phyloP scores from a whole-genome alignment of 2,113 vertebrate species.

The Rostratula benghalensis region DNA sequence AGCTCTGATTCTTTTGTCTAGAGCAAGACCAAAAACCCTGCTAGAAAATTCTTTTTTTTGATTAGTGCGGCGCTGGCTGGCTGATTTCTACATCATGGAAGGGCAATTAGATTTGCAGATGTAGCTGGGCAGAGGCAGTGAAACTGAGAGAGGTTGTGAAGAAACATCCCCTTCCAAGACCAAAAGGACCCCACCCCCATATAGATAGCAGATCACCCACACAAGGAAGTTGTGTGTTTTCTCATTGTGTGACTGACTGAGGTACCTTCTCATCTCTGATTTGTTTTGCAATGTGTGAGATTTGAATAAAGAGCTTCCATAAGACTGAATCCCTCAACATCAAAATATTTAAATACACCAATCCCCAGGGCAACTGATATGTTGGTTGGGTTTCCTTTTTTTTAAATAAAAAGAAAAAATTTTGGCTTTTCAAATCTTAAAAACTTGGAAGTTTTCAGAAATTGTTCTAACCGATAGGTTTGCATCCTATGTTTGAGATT shows the following conservation, averaged over 20 bases:
- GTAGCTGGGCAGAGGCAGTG: neutral
- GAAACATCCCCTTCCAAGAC: neutral
- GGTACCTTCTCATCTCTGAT: neutral
- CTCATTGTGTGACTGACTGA: neutral
- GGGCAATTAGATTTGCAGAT: neutral
- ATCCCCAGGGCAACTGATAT: no score
- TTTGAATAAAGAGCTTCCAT: neutral
- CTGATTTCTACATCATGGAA: neutral
- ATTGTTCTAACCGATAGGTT: fast-evolving
- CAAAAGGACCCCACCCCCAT: neutral
- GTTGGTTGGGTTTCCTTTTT: neutral
- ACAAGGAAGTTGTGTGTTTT: fast-evolving
- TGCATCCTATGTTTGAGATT: neutral
- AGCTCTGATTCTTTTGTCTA: neutral
- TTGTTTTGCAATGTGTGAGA: neutral
- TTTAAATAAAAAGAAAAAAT: neutral
- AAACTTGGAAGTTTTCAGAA: neutral
- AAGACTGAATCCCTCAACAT: neutral
- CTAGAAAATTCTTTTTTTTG: neutral
- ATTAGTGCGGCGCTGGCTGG: neutral
- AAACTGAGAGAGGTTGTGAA: neutral
- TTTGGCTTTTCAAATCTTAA: neutral
- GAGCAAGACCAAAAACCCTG: neutral
- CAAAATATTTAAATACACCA: neutral
- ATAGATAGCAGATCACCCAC: neutral